A percentile compares a stretch with the other conserved stretches of the same genome.
Conservation (phyloP, 1,140 invertebrate species). For the Brachionus rotundiformis region DNA sequence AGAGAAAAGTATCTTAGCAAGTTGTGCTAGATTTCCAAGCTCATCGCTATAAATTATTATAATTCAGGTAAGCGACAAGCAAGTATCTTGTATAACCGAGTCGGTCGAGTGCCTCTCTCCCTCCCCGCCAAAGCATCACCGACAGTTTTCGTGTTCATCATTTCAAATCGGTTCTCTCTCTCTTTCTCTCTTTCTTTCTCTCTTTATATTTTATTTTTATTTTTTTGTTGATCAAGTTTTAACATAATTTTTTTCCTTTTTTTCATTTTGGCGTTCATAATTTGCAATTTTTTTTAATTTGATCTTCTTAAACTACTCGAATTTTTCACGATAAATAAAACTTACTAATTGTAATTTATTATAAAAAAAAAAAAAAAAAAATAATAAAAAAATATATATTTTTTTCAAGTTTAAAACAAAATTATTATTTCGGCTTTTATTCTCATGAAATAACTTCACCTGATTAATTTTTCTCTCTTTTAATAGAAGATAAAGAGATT, state of each 20-base stretch:
- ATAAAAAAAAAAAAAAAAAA: background rate
- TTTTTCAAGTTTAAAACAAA: too few species aligned
- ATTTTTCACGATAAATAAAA: background rate
- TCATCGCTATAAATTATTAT: constrained; percentile 42
- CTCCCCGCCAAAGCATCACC: background rate
- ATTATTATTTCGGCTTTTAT: too few species aligned
- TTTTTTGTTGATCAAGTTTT: constrained; percentile 33
- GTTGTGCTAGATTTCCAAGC: background rate
- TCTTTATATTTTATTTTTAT: background rate
- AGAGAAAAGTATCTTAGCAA: background rate
- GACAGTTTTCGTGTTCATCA: constrained; percentile 39
- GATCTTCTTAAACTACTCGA: constrained; percentile 43
- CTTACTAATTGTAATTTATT: constrained; percentile 49
- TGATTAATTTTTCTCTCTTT: constrained; percentile 8
- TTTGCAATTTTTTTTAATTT: constrained; percentile 30
- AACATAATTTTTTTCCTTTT: constrained; percentile 47
- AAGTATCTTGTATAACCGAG: background rate
- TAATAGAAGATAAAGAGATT: background rate
- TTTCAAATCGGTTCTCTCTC: constrained; percentile 38
- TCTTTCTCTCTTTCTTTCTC: background rate
- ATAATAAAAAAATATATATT: constrained; percentile 1
- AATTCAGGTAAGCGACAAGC: constrained; percentile 22
- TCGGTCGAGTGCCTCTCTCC: background rate
- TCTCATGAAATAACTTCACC: constrained; percentile 49
- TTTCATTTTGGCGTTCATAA: constrained; percentile 40